Conservation (phyloP, 2,888 invertebrate genomes). For the Synergus laeviventris region DNA sequence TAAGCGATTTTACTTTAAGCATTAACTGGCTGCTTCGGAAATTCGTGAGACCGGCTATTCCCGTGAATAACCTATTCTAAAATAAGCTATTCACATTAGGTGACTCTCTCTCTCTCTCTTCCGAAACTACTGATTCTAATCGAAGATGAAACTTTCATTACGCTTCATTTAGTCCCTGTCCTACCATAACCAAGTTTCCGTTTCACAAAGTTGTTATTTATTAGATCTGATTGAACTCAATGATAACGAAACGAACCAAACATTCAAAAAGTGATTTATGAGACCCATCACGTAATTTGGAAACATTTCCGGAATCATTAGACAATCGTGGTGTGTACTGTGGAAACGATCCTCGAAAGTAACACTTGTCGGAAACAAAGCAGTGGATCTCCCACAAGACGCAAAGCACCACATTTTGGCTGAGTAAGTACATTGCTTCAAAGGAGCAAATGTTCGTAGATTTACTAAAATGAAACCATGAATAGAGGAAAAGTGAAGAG, state of each 20-base stretch:
- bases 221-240: neutral
- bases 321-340: neutral
- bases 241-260: neutral
- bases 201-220: neutral
- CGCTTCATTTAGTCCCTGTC: neutral
- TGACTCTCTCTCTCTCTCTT: conserved; percentile 4
- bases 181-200: conserved; percentile 2
- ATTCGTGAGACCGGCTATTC: conserved; percentile 32
- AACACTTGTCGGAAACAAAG: conserved; percentile 36
- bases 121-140: conserved; percentile 31
- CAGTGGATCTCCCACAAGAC: conserved; percentile 21
- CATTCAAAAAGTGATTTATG: neutral
- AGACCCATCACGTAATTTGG: neutral
- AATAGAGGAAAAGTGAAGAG: neutral
- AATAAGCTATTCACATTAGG: conserved; percentile 37
- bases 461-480: conserved; percentile 22
- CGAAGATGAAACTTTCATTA: conserved; percentile 31
- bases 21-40: conserved; percentile 33
- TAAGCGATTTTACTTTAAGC: conserved; percentile 36
- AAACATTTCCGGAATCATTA: neutral
- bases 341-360: conserved; percentile 22
- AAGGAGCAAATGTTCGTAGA: conserved; percentile 24
- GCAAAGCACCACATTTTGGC: conserved; percentile 22
- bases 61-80: conserved; percentile 11
- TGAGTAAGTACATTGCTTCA: conserved; percentile 15